Evolutionary conservation across 2,888 invertebrate genomes (phyloP), one percentile per base, ranked within the genome.

Genomic region (Drosophila basisetae): DNA sequence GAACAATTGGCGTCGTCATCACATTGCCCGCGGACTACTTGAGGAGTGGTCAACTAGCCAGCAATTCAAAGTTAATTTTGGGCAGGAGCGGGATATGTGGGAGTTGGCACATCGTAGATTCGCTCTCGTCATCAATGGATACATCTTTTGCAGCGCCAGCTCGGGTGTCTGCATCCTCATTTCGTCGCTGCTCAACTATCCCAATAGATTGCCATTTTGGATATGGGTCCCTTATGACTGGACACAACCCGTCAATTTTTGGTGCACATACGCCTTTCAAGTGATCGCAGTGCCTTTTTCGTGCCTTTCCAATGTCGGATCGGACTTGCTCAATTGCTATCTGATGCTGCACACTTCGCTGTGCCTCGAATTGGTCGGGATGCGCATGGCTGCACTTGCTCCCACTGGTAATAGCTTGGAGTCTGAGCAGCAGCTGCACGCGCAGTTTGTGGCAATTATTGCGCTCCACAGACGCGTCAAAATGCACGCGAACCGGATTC

Each of bases 221-320:
- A 30, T 76, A 13, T 84, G 84, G 84, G 39, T 61, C 9, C 88
- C 88, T 4, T 84, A 82, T 41, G 71, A 84, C 37, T 82, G 68
- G 76, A 69, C 60, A 0, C 41, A 64, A 9, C 43, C 70, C 0
- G 6, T 0, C 0, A n/a, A n/a, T 1, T 84, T 68, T 25, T 87
- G 84, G 82, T 75, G 25, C 41, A 25, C 71, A 0, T 84, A 54
- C 31, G 11, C 53, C 0, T 84, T 71, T 52, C 55, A 82, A 37
- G n/a, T 37, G 1, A 13, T 79, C 10, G 68, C 72, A 0, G 22
- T 73, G n/a, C 61, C 75, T 4, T 25, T 73, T 28, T 10, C 63
- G 2, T 84, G 84, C 9, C 0, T 77, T 0, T 35, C 67, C 11
- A 87, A 84, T n/a, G 2, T 77, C 3, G 9, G 60, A 0, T 9